Percentiles rank a stretch among this genome's conserved stretches.
phyloP scores from a whole-genome alignment of 2,888 invertebrate species.

The Mystacides longicornis region DNA sequence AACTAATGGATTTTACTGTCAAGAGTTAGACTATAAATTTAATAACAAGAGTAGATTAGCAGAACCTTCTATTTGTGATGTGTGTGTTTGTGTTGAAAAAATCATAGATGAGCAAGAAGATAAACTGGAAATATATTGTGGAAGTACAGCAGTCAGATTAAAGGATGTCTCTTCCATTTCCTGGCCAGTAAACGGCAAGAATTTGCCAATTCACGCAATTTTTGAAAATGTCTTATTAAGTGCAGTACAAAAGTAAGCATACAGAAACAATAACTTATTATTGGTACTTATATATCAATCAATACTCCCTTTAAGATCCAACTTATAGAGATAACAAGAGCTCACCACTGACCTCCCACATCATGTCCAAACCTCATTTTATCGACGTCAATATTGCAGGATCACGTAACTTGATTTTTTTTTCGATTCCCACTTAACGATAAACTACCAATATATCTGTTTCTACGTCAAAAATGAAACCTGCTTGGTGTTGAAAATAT shows the following conservation, averaged over 20 bases:
- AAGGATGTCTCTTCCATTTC: conserved; percentile 28
- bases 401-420: no score
- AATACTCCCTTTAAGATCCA: no score
- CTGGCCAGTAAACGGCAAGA: conserved; percentile 43
- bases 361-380: no score
- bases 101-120: neutral
- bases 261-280: no score
- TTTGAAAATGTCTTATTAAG: conserved; percentile 41
- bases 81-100: neutral
- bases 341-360: no score
- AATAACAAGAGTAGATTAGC: neutral
- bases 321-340: no score
- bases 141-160: neutral
- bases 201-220: conserved; percentile 40
- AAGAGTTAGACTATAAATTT: neutral
- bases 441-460: no score
- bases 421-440: no score
- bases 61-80: neutral
- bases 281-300: conserved; percentile 1
- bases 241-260: conserved; percentile 45
- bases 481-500: no score
- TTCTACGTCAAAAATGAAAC: no score
- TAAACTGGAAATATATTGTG: neutral
- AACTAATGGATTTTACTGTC: neutral
- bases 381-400: no score